Percentiles rank a stretch among this genome's conserved stretches.
phyloP scores from a whole-genome alignment of 2,888 invertebrate species.

The Pollenia angustigena region DNA sequence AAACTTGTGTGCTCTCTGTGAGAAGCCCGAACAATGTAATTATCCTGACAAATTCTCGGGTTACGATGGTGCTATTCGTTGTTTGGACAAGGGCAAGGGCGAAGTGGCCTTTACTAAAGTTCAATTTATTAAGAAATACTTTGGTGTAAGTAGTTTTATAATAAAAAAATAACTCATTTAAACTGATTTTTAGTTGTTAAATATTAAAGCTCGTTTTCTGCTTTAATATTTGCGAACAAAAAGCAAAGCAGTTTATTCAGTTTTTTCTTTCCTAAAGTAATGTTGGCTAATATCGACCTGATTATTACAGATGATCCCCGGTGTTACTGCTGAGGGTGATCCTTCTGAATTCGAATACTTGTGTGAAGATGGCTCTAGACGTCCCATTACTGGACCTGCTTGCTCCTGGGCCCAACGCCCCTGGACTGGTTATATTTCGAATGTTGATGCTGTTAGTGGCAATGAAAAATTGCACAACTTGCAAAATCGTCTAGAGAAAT shows the following conservation, averaged over 20 bases:
- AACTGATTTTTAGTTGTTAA: too few relatives aligned
- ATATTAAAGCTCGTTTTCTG: not conserved
- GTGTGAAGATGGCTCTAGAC: conserved; percentile 91
- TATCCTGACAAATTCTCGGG: conserved; percentile 94
- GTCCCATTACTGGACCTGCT: conserved; percentile 87
- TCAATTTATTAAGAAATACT: conserved; percentile 91
- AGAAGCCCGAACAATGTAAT: conserved; percentile 90
- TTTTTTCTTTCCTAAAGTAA: too few relatives aligned
- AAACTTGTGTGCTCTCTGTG: conserved; percentile 91
- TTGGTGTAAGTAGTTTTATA: conserved; percentile 86
- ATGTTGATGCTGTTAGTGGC: conserved; percentile 85
- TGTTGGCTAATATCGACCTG: not conserved
- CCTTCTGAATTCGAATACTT: conserved; percentile 90
- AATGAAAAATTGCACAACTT: conserved; percentile 79
- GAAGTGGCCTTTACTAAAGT: conserved; percentile 95
- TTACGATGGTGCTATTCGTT: conserved; percentile 93
- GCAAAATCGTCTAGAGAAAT: conserved; percentile 82
- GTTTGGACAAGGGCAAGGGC: conserved; percentile 92
- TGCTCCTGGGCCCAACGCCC: conserved; percentile 94
- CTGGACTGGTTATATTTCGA: conserved; percentile 92
- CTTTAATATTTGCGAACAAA: not conserved
- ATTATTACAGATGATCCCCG: conserved; percentile 86
- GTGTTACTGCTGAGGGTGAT: conserved; percentile 86
- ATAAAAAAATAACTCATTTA: not conserved
- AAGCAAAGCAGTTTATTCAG: not conserved